Evolutionary conservation across 64 coral and sea anemone genomes (phyloP).

Genomic region (Montipora efflorescens): DNA sequence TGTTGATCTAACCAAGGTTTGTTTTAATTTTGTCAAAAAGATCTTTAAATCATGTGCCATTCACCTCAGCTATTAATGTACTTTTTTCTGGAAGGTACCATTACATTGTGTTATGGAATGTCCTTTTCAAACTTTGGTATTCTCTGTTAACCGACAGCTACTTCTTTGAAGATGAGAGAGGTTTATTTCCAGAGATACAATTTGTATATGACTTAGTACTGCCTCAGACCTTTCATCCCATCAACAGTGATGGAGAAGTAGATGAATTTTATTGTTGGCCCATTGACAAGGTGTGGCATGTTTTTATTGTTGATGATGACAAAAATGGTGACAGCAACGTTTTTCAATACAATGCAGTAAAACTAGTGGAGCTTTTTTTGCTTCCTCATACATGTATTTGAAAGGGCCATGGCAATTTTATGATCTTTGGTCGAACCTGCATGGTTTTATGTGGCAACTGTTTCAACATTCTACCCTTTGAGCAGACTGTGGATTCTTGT

Average conservation of each 20-base stretch:
- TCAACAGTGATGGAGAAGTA: slow-evolving; percentile 94
- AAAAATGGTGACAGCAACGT: not conserved
- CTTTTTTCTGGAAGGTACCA: too few species aligned
- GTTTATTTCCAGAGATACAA: slow-evolving; percentile 93
- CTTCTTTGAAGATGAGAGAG: slow-evolving; percentile 90
- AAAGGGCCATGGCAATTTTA: too few species aligned
- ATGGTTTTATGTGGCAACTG: not conserved
- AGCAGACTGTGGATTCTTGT: too few species aligned
- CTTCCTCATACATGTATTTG: too few species aligned
- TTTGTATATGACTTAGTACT: slow-evolving; percentile 94
- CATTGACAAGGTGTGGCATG: slow-evolving; percentile 77
- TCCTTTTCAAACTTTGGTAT: not conserved
- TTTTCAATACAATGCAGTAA: not conserved
- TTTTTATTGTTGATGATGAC: not conserved
- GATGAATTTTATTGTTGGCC: slow-evolving; percentile 94
- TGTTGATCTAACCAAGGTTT: too few species aligned
- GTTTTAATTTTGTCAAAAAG: too few species aligned
- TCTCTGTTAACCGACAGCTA: slow-evolving; percentile 64
- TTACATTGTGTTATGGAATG: too few species aligned
- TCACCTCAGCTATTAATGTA: too few species aligned
- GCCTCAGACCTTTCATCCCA: slow-evolving; percentile 82
- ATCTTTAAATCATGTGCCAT: too few species aligned
- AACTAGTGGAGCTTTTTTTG: too few species aligned
- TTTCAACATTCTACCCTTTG: too few species aligned
- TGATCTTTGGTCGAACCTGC: not conserved